These are phyloP conservation scores for Pogonomyrmex barbatus DNA, from an alignment of 1,140 invertebrate species.

Conservation along the genomic window DNA sequence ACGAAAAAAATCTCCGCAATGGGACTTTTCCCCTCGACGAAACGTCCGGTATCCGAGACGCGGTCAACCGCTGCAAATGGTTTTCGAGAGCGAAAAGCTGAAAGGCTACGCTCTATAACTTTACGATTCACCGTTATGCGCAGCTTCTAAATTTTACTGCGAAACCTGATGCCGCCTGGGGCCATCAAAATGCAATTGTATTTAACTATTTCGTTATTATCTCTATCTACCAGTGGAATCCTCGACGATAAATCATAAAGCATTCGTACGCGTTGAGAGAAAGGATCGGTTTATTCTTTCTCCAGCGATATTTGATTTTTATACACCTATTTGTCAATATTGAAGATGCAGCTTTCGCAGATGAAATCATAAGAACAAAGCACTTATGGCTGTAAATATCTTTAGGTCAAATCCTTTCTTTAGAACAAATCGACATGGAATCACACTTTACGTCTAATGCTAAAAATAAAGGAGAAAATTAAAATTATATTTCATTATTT, in stretches of 20 bases:
- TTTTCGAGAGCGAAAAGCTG: conserved; percentile 31
- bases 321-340: conserved; percentile 7
- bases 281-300: conserved; percentile 6
- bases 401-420: not conserved
- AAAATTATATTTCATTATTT: not conserved
- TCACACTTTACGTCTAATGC: not conserved
- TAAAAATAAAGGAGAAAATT: not conserved
- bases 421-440: not conserved
- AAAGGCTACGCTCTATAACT: conserved; percentile 42
- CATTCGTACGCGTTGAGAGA: not conserved
- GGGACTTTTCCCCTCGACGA: conserved; percentile 28
- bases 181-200: conserved; percentile 22
- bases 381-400: not conserved
- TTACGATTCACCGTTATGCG: conserved; percentile 36
- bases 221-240: not conserved
- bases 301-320: not conserved
- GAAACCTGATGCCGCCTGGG: not conserved
- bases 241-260: conserved; percentile 3
- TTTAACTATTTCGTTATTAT: conserved; percentile 56
- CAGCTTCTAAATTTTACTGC: conserved; percentile 40
- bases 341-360: not conserved
- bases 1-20: not conserved
- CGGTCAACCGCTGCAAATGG: conserved; percentile 43
- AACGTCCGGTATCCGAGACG: not conserved
- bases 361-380: not conserved